Base-by-base conservation (phyloP, 2,888 invertebrate species). In the Orchestes rusci region DNA sequence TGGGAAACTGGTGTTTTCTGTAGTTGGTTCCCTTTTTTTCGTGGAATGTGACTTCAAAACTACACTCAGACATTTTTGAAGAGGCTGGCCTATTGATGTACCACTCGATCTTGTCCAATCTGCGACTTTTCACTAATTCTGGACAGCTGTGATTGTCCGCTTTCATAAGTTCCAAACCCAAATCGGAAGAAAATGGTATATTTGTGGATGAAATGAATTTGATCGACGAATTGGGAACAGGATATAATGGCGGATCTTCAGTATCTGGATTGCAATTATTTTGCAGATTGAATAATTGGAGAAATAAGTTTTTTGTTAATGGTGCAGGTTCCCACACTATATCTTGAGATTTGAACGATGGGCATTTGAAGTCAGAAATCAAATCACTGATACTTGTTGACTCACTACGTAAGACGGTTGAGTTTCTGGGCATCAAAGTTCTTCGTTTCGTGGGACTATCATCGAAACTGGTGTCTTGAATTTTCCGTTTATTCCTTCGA, bases 151-250 rank as follows among this genome's bases (percentile, higher is more conserved):
- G 50, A 15, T 40, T 41, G 18, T 50, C 47, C 18, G 42, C 33
- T 44, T 48, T 44, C 27, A 48, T 45, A 8, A 50, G 34, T 33
- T 43, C 37, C 12, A 28, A 16, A 15, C 50, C 50, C 4, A 50
- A 17, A 31, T 50, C 47, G 16, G 50, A 50, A n/a, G 50, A 47
- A 41, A 50, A 41, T 4, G 50, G 50, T 29, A 50, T 45, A 13
- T 19, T 20, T 18, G 36, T 19, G 33, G 32, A 41, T 5, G 15
- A 41, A 27, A 18, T 40, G 35, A 46, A 40, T 37, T 50, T 50
- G 18, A 50, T 34, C 20, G 37, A 10, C 7, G 16, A 13, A 10
- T n/a, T 12, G 16, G 31, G 7, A 5, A 12, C 13, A 16, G 15
- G 13, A 4, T 31, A 16, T 12, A 34, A 8, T 15, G 36, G 19